phyloP scores from a whole-genome alignment of 2,888 invertebrate genomes.

The Lasioglossum pauxillum region DNA sequence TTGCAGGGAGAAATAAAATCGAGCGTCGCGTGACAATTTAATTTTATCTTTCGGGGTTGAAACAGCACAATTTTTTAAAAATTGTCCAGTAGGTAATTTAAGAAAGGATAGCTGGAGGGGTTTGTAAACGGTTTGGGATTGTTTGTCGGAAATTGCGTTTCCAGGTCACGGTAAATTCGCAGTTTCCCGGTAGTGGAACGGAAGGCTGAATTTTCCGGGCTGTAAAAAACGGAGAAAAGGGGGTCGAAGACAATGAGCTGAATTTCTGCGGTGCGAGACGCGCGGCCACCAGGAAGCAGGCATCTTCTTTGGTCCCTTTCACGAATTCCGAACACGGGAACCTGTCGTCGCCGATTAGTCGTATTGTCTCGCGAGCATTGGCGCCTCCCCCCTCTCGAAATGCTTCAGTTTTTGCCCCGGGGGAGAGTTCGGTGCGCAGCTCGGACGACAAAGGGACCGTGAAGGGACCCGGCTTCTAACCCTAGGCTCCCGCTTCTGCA shows the following conservation, averaged over 20 bases:
- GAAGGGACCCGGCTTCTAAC: conserved; percentile 70
- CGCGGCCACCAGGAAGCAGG: not conserved
- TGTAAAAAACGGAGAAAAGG: not conserved
- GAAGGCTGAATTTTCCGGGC: not conserved
- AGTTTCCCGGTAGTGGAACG: not conserved
- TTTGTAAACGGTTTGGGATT: not conserved
- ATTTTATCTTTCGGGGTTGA: too few relatives aligned
- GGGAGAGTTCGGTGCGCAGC: conserved; percentile 29
- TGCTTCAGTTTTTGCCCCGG: conserved; percentile 52
- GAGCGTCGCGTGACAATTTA: too few relatives aligned
- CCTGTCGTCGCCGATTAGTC: conserved; percentile 69
- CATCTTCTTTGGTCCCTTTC: conserved; percentile 13
- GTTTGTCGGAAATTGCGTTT: not conserved
- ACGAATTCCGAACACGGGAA: conserved; percentile 60
- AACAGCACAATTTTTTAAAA: too few relatives aligned
- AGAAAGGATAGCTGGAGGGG: too few relatives aligned
- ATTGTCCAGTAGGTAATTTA: too few relatives aligned
- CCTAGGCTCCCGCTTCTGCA: conserved; percentile 61
- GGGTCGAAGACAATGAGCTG: not conserved
- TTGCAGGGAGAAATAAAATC: too few relatives aligned
- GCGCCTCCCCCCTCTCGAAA: conserved; percentile 60
- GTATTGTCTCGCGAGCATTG: conserved; percentile 69
- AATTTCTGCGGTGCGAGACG: not conserved
- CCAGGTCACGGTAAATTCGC: not conserved
- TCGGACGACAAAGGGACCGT: conserved; percentile 64